A percentile compares a stretch with the other conserved stretches of the same genome.
phyloP scores from a whole-genome alignment of 2,888 invertebrate genomes.

The Hyppa rectilinea region DNA sequence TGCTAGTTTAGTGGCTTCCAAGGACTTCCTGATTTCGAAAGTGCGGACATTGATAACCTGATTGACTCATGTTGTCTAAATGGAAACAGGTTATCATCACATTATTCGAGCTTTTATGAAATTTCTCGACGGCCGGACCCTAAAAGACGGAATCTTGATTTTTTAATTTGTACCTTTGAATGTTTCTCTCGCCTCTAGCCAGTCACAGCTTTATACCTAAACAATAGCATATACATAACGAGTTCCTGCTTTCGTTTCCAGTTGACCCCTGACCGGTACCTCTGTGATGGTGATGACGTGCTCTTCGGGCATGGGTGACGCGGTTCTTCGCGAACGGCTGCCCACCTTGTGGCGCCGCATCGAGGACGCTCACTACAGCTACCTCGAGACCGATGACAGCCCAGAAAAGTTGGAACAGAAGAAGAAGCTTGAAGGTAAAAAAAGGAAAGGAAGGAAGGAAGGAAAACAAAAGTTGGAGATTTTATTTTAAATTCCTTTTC shows the following conservation, averaged over 20 bases:
- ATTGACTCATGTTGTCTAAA: too few species aligned
- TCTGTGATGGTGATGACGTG: slow-evolving; percentile 85
- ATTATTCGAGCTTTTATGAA: neutral
- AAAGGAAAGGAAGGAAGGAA: too few species aligned
- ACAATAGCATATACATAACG: too few species aligned
- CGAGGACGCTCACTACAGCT: slow-evolving; percentile 94
- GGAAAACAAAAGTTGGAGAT: neutral
- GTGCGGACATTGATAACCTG: too few species aligned
- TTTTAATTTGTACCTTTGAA: neutral
- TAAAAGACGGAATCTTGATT: neutral
- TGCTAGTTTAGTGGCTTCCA: neutral
- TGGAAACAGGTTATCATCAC: too few species aligned
- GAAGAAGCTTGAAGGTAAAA: slow-evolving; percentile 94
- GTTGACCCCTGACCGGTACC: slow-evolving; percentile 53
- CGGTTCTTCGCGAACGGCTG: slow-evolving; percentile 90
- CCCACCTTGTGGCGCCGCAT: slow-evolving; percentile 94
- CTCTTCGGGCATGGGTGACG: slow-evolving; percentile 85
- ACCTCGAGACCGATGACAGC: slow-evolving; percentile 95
- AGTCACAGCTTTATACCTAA: too few species aligned
- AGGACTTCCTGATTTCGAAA: neutral
- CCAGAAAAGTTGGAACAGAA: slow-evolving; percentile 94
- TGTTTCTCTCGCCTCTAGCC: neutral
- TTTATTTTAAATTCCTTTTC: neutral
- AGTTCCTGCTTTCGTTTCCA: slow-evolving; percentile 24
- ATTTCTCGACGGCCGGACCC: neutral